A percentile compares a stretch with the other conserved stretches of the same genome.
Conservation (phyloP, 2,888 invertebrate genomes). For the Agrochola macilenta region DNA sequence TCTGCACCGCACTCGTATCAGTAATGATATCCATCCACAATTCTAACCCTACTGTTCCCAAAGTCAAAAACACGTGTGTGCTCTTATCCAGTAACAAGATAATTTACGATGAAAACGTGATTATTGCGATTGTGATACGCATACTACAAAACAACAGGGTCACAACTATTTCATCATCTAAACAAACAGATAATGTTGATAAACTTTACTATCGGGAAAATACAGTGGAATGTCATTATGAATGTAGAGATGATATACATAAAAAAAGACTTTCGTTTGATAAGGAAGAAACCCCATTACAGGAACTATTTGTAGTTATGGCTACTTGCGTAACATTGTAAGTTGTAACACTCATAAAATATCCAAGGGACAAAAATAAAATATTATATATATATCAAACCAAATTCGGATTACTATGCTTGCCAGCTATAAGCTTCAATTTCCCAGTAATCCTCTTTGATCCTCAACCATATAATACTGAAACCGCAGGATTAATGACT, state of each 20-base stretch:
- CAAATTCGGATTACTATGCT: slow-evolving; percentile 13
- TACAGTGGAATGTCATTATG: slow-evolving; percentile 2
- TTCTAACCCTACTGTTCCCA: background rate
- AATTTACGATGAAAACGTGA: slow-evolving; percentile 43
- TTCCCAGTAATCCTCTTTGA: slow-evolving; percentile 61
- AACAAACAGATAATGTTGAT: slow-evolving; percentile 17
- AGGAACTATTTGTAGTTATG: background rate
- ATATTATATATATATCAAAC: slow-evolving; percentile 1
- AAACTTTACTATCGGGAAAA: background rate
- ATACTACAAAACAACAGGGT: slow-evolving; percentile 1
- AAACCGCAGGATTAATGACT: slow-evolving; percentile 65
- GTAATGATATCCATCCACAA: slow-evolving; percentile 8
- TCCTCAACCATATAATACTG: slow-evolving; percentile 62
- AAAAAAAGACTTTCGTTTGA: slow-evolving; percentile 10
- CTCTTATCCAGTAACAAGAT: slow-evolving; percentile 26
- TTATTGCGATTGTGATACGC: slow-evolving; percentile 17
- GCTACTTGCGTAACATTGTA: background rate
- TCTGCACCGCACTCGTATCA: slow-evolving; percentile 23
- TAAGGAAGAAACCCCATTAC: background rate
- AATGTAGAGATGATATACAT: background rate
- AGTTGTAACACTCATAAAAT: slow-evolving; percentile 3
- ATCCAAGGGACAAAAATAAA: slow-evolving; percentile 14
- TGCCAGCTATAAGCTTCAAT: slow-evolving; percentile 21
- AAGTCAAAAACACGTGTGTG: slow-evolving; percentile 34
- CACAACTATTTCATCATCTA: slow-evolving; percentile 25